phyloP scores from a whole-genome alignment of 2,113 vertebrate genomes.

The Epinephelus moara region DNA sequence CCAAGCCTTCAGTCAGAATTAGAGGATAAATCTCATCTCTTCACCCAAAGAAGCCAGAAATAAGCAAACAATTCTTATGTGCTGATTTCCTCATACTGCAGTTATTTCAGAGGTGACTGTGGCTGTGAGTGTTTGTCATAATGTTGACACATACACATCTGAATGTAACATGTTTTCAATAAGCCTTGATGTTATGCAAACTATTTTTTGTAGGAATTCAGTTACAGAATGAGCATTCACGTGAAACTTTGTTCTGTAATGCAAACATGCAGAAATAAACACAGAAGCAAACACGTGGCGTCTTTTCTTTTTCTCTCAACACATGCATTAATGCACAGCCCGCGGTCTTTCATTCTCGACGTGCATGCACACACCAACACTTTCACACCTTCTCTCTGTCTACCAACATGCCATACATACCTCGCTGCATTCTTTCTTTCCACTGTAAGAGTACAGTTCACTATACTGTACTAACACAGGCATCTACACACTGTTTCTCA shows the following conservation, averaged over 20 bases:
- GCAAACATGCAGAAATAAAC: not conserved
- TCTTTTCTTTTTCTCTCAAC: not conserved
- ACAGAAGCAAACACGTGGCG: not conserved
- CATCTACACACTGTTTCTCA: not conserved
- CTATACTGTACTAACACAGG: not conserved
- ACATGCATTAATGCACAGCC: not conserved
- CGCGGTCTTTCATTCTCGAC: not conserved
- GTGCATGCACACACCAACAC: not conserved
- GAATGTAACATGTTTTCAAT: slow-evolving; percentile 3
- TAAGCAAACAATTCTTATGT: slow-evolving; percentile 29
- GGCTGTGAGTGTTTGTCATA: slow-evolving; percentile 9
- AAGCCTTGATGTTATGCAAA: not conserved
- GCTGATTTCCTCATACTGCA: slow-evolving; percentile 25
- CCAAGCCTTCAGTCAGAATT: slow-evolving; percentile 69
- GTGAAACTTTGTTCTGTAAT: not conserved
- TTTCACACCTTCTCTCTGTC: not conserved
- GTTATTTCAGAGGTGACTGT: slow-evolving; percentile 14
- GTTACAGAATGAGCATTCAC: not conserved
- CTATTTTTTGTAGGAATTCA: not conserved
- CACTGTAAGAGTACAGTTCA: not conserved
- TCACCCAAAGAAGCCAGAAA: slow-evolving; percentile 50
- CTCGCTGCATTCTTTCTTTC: not conserved
- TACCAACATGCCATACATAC: not conserved
- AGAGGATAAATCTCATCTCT: slow-evolving; percentile 63
- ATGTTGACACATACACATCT: not conserved